Conservation (phyloP, 2,113 vertebrate genomes). For the Corythornis cristatus region DNA sequence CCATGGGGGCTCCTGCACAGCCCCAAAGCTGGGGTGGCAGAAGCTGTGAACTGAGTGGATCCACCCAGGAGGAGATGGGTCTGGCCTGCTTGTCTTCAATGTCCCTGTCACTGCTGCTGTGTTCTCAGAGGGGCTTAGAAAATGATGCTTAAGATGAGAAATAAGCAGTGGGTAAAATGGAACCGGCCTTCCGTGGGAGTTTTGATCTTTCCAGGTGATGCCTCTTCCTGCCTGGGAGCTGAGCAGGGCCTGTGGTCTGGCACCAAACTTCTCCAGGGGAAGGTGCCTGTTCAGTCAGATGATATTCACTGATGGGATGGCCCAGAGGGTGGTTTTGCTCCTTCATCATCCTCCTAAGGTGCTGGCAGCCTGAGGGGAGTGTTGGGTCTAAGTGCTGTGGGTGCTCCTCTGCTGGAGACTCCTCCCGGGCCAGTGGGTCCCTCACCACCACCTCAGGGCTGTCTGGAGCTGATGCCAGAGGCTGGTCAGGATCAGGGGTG, state of each 20-base stretch:
- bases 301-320: neutral
- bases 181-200: neutral
- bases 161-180: neutral
- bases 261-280: neutral
- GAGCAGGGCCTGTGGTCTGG: neutral
- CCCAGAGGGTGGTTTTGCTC: neutral
- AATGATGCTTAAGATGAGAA: neutral
- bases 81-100: neutral
- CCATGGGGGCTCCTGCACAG: neutral
- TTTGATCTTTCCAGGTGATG: neutral
- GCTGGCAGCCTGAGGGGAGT: neutral
- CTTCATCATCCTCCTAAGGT: neutral
- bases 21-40: neutral
- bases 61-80: neutral
- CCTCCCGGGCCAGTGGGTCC: neutral
- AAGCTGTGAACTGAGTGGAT: neutral
- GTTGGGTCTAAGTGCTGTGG: neutral
- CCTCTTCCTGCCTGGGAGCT: neutral
- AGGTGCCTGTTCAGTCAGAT: neutral
- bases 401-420: neutral
- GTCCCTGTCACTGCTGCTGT: neutral
- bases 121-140: neutral
- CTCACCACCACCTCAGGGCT: constrained; percentile 5
- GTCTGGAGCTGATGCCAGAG: constrained; percentile 31
- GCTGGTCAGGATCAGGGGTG: constrained; percentile 26